Evolutionary conservation across 2,797 vertebrate species (phyloP).

Genomic region (Tangara arthus): DNA sequence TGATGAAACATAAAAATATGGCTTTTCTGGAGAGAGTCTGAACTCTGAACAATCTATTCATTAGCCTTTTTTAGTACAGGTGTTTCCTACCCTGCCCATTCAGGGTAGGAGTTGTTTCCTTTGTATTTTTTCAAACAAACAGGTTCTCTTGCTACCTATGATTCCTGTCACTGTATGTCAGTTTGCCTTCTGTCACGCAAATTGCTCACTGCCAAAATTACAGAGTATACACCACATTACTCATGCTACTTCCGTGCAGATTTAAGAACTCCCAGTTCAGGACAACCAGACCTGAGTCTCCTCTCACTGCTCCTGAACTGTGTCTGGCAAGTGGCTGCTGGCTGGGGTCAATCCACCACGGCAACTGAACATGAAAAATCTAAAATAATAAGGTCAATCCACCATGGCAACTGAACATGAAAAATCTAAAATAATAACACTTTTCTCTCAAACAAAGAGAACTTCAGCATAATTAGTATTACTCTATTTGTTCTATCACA

Average conservation of each 20-base stretch:
- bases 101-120: not conserved
- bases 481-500: not conserved
- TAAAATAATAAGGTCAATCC: not conserved
- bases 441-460: not conserved
- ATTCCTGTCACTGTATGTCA: not conserved
- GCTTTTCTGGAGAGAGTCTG: not conserved
- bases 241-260: not conserved
- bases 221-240: not conserved
- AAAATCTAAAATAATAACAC: not conserved
- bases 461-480: not conserved
- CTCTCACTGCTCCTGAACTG: not conserved
- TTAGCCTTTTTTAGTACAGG: not conserved
- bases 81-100: not conserved
- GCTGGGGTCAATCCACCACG: not conserved
- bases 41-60: not conserved
- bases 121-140: not conserved
- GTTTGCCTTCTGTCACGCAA: not conserved
- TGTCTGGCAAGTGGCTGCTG: not conserved
- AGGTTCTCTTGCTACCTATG: not conserved
- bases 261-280: not conserved
- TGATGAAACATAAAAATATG: not conserved
- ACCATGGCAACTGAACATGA: not conserved
- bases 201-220: not conserved
- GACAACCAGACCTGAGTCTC: not conserved
- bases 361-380: not conserved